Conservation (phyloP, 2,113 vertebrate species). For the Entelurus aequoreus region DNA sequence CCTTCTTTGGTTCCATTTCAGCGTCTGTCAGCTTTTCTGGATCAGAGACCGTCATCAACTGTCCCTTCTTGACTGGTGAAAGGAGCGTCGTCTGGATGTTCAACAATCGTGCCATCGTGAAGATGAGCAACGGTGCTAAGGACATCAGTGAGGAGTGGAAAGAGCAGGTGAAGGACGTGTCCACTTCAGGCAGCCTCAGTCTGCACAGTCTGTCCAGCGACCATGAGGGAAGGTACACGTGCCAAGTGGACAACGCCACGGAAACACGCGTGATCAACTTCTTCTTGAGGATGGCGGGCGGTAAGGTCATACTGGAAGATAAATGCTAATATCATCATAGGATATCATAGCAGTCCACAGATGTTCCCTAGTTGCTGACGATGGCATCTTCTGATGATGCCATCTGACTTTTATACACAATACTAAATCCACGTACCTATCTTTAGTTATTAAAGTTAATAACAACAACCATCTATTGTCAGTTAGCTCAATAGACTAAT, state of each 20-base stretch:
- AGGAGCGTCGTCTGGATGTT: constrained; percentile 28
- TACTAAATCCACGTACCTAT: too few relatives aligned
- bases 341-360: too few relatives aligned
- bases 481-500: too few relatives aligned
- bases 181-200: constrained; percentile 16
- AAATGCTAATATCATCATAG: too few relatives aligned
- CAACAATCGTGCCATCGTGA: constrained; percentile 7
- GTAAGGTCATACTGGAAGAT: neutral
- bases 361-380: too few relatives aligned
- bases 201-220: constrained; percentile 3
- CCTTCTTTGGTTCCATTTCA: constrained; percentile 9
- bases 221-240: constrained; percentile 40
- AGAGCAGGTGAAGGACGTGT: neutral
- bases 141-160: constrained; percentile 3
- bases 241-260: constrained; percentile 10
- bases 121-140: neutral
- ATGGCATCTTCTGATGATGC: too few relatives aligned
- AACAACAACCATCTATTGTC: too few relatives aligned
- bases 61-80: neutral
- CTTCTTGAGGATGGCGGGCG: neutral
- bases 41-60: constrained; percentile 26
- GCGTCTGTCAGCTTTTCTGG: neutral
- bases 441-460: too few relatives aligned
- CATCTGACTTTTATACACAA: too few relatives aligned
- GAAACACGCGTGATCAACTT: constrained; percentile 1